phyloP scores from a whole-genome alignment of 2,113 vertebrate species.

The Rhabdomys dilectus region DNA sequence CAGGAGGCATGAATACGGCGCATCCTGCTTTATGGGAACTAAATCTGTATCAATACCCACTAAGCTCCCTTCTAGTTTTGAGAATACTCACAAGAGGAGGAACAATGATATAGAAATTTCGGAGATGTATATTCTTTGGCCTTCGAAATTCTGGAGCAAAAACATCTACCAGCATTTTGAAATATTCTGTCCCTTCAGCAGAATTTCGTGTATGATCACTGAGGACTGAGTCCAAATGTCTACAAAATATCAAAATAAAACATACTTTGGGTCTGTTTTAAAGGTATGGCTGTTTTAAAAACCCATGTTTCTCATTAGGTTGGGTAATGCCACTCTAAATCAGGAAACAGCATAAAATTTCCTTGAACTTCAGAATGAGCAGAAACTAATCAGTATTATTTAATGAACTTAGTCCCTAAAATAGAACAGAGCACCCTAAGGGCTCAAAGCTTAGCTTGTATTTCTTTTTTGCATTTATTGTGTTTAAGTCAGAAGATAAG shows the following conservation, averaged over 20 bases:
- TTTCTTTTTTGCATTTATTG: not conserved
- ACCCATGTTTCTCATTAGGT: not conserved
- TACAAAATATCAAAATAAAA: slow-evolving; percentile 71
- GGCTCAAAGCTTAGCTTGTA: not conserved
- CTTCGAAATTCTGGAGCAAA: slow-evolving; percentile 98
- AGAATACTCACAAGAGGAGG: slow-evolving; percentile 94
- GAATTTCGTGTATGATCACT: slow-evolving; percentile 96
- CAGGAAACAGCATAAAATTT: not conserved
- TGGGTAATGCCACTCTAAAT: not conserved
- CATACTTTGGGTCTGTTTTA: not conserved
- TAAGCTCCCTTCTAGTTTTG: slow-evolving; percentile 30
- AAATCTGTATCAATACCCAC: not conserved
- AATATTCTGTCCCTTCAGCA: slow-evolving; percentile 98
- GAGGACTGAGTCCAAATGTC: slow-evolving; percentile 94
- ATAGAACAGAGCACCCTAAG: not conserved
- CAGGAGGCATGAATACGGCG: not conserved
- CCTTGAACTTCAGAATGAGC: slow-evolving; percentile 13
- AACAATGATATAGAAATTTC: slow-evolving; percentile 99
- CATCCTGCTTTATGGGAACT: not conserved
- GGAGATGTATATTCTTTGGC: slow-evolving; percentile 96
- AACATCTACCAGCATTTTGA: slow-evolving; percentile 98
- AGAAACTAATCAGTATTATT: not conserved
- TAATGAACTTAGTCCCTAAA: not conserved
- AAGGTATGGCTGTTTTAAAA: slow-evolving; percentile 5
- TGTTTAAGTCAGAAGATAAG: not conserved